Evolutionary conservation across 2,888 invertebrate genomes (phyloP).

Genomic region (Ischnus inquisitorius): DNA sequence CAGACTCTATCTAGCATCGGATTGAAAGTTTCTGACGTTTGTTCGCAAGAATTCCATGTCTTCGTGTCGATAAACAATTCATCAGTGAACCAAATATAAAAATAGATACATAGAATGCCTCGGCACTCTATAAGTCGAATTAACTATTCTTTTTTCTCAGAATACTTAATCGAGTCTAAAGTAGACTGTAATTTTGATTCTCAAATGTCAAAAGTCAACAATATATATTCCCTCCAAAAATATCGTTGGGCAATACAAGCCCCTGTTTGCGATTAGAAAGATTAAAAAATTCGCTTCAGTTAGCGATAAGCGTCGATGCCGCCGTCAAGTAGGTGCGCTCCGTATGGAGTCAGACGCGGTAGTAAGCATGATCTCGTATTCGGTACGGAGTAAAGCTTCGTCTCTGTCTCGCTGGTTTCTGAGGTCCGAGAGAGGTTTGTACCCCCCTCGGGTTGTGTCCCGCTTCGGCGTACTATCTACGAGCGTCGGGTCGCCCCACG

Average conservation of each 20-base stretch:
- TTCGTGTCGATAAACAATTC: too few relatives aligned
- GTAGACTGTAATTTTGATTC: too few relatives aligned
- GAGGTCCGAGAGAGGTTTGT: conserved; percentile 41
- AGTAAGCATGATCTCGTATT: conserved; percentile 72
- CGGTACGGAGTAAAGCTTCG: conserved; percentile 26
- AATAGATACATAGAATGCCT: too few relatives aligned
- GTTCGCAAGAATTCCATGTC: too few relatives aligned
- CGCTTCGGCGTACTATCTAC: conserved; percentile 61
- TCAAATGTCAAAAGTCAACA: background rate
- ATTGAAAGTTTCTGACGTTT: background rate
- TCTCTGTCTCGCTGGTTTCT: conserved; percentile 50
- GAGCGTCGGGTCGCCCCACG: conserved; percentile 55
- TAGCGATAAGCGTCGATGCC: conserved; percentile 1
- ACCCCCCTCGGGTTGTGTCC: conserved; percentile 63
- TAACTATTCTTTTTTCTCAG: too few relatives aligned
- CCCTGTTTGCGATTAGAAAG: too few relatives aligned
- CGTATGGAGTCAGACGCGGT: conserved; percentile 76
- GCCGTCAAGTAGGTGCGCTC: conserved; percentile 54
- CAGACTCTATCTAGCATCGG: background rate
- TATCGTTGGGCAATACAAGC: background rate
- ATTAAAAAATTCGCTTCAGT: background rate
- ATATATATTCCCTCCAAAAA: background rate
- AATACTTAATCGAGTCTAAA: too few relatives aligned
- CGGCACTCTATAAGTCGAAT: too few relatives aligned
- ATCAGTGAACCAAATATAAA: too few relatives aligned